Evolutionary conservation across 2,888 invertebrate species (phyloP), one percentile per base, ranked within the genome.

Genomic region (Drosophila sordidula): DNA sequence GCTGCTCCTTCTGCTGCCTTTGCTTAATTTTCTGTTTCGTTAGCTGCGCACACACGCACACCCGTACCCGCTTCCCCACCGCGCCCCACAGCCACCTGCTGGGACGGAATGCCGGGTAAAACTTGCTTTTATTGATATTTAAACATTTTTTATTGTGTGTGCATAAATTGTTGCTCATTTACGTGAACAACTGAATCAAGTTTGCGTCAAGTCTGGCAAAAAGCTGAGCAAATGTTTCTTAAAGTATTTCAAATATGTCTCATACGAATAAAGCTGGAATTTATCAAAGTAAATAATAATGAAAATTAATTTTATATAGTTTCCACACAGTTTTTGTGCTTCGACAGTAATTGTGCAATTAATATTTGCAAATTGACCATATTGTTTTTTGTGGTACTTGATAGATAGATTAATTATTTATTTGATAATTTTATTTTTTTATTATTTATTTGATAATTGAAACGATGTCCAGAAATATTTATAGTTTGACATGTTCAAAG

Each of bases 1-100:
- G 26, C 29, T 11, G 34, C 54, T 41, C 57, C 56, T 47, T 39
- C 68, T n/a, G 55, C 50, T 54, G 34, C 41, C 71, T 68, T 59
- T 61, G 81, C 79, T 82, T 85, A 82, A 85, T 87, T 89, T 89
- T 86, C 86, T 86, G 89, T 89, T 82, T 87, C 89, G 88, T 86
- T 89, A 89, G 66, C 77, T 82, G 29, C 58, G 64, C 64, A 62
- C 75, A 78, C 65, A 56, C 54, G 12, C 57, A 51, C 44, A 55
- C 45, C 42, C 14, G 42, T 39, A 29, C 16, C 18, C 18, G 6
- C 1, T 16, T 16, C 4, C 8, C 4, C 8, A 9, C 38, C 3
- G 2, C 32, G 11, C 11, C 11, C 11, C 11, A 8, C 26, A 29
- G 8, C 32, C 11, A 0, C 11, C 4, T 11, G 3, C 32, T 12